Percentiles rank a stretch among this genome's conserved stretches.
phyloP scores from a whole-genome alignment of 1,140 invertebrate species.

The Notospermus geniculatus region DNA sequence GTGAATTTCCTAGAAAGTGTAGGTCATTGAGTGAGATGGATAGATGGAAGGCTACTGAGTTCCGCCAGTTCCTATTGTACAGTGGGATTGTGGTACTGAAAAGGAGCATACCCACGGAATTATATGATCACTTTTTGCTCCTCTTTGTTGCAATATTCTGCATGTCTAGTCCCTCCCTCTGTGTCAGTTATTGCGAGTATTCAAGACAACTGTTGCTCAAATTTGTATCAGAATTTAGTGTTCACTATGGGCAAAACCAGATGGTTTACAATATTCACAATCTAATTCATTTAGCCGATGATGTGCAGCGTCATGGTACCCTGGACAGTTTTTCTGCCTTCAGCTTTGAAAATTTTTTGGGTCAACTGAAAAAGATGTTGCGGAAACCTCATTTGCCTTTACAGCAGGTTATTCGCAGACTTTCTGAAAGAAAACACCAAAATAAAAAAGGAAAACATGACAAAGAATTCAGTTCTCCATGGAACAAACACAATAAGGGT shows the following conservation, averaged over 20 bases:
- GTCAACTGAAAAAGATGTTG: conserved; percentile 46
- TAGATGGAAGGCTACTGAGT: conserved; percentile 57
- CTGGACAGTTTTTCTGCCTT: conserved; percentile 54
- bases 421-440: conserved; percentile 31
- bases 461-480: too few relatives aligned
- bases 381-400: conserved; percentile 31
- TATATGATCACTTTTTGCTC: conserved; percentile 55
- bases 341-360: conserved; percentile 56
- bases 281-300: conserved; percentile 51
- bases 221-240: conserved; percentile 37
- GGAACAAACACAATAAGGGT: too few relatives aligned
- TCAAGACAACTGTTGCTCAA: conserved; percentile 33
- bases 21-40: conserved; percentile 51
- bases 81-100: conserved; percentile 49
- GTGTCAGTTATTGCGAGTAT: conserved; percentile 25
- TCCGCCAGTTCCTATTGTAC: too few relatives aligned
- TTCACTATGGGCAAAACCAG: conserved; percentile 39
- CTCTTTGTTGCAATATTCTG: conserved; percentile 44
- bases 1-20: too few relatives aligned
- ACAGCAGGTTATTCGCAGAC: conserved; percentile 36
- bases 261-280: conserved; percentile 52
- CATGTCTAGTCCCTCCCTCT: conserved; percentile 27
- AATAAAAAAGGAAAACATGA: too few relatives aligned
- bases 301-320: conserved; percentile 49
- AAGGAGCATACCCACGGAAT: conserved; percentile 32